Evolutionary conservation across 2,797 vertebrate genomes (phyloP).

Genomic region (Parauchenoglanis punctatus): DNA sequence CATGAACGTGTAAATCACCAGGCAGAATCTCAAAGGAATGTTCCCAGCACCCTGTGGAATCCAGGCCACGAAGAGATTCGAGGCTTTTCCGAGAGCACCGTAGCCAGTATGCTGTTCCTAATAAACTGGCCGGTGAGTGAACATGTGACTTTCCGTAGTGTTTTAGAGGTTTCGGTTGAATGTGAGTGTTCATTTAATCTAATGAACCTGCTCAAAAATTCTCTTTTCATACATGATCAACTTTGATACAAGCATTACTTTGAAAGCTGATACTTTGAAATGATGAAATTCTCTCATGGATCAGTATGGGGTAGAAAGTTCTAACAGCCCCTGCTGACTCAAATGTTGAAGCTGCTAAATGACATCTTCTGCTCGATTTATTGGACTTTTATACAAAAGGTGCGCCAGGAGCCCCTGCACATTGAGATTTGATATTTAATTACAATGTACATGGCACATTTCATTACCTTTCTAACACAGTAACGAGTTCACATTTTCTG

Average conservation of each 20-base stretch:
- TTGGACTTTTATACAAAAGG: background rate
- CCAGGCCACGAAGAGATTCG: background rate
- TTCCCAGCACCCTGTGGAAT: background rate
- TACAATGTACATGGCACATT: background rate
- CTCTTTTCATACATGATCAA: background rate
- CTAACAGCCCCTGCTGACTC: conserved; percentile 5
- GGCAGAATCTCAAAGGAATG: background rate
- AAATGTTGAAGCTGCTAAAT: background rate
- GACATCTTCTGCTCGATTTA: background rate
- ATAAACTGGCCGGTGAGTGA: background rate
- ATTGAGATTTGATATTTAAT: background rate
- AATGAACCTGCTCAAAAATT: conserved; percentile 7
- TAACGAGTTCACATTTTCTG: background rate
- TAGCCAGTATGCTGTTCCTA: background rate
- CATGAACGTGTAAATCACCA: background rate
- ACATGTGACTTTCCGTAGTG: background rate
- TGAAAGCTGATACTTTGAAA: conserved; percentile 9
- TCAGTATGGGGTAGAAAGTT: conserved; percentile 11
- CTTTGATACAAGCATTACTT: conserved; percentile 1
- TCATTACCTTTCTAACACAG: background rate
- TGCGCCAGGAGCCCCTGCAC: background rate
- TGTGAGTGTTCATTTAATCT: background rate
- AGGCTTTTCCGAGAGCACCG: too few species aligned
- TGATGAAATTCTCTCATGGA: background rate
- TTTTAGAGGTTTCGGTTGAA: background rate